Evolutionary conservation across 2,113 vertebrate genomes (phyloP).

Genomic region (Brienomyrus brachyistius): DNA sequence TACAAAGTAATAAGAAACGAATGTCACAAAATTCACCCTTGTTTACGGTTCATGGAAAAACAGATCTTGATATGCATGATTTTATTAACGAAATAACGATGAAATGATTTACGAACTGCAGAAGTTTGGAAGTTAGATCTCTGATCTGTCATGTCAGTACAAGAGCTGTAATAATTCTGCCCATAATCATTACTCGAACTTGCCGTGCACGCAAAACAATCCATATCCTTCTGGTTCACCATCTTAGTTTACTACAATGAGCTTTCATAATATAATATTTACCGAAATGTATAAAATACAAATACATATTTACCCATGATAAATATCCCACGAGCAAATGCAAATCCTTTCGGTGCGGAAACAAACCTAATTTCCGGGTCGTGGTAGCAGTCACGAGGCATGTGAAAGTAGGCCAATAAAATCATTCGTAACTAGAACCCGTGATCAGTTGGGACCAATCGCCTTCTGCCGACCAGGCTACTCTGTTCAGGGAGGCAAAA

Average conservation of each 20-base stretch:
- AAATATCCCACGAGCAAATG: neutral
- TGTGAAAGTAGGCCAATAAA: conserved; percentile 37
- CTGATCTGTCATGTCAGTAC: neutral
- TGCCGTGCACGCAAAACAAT: neutral
- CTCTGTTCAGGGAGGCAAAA: conserved; percentile 34
- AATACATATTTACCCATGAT: conserved; percentile 58
- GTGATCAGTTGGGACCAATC: conserved; percentile 44
- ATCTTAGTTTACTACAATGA: neutral
- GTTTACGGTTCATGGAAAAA: neutral
- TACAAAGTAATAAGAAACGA: neutral
- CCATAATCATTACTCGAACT: neutral
- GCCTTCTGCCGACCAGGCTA: conserved; percentile 10
- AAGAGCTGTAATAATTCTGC: neutral
- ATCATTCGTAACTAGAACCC: neutral
- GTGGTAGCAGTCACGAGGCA: conserved; percentile 24
- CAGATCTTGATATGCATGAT: neutral
- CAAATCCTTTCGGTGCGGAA: neutral
- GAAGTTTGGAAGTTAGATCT: neutral
- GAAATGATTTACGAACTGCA: neutral
- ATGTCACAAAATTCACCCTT: neutral
- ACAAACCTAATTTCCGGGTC: conserved; percentile 51
- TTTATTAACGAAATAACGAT: neutral
- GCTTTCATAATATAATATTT: neutral
- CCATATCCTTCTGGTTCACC: neutral
- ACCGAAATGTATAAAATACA: neutral